Conservation (phyloP, 2,888 invertebrate species). For the Agonopterix heracliana region DNA sequence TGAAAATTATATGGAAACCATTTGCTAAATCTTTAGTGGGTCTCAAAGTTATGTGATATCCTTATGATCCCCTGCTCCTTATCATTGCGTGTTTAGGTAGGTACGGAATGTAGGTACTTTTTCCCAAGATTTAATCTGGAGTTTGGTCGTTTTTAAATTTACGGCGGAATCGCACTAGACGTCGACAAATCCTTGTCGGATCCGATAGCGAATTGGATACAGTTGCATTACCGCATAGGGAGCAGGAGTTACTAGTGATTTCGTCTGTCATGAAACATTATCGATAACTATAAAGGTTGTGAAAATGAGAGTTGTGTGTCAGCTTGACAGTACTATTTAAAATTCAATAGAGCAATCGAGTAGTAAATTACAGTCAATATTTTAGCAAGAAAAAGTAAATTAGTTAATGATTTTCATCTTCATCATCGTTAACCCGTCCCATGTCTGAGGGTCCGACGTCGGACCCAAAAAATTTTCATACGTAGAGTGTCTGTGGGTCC, state of each 20-base stretch:
- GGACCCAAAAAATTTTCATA: too few relatives aligned
- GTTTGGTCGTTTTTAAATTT: constrained; percentile 35
- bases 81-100: neutral
- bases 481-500: too few relatives aligned
- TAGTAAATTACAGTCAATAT: neutral
- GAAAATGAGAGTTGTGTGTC: neutral
- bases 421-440: neutral
- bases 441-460: too few relatives aligned
- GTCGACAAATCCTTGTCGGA: constrained; percentile 57
- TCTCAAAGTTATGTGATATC: too few relatives aligned
- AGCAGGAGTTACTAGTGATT: neutral
- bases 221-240: constrained; percentile 43
- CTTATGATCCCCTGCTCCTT: too few relatives aligned
- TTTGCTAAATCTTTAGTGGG: too few relatives aligned
- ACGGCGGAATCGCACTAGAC: constrained; percentile 38
- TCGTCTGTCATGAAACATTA: neutral
- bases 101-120: neutral
- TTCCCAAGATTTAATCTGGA: neutral
- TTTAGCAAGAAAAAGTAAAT: neutral
- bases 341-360: neutral
- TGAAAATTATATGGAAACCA: too few relatives aligned
- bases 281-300: constrained; percentile 9
- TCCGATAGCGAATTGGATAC: constrained; percentile 64
- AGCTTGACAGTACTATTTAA: neutral
- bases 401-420: neutral